Base-by-base conservation (phyloP, 2,797 vertebrate species). In the Pseudochirops corinnae region DNA sequence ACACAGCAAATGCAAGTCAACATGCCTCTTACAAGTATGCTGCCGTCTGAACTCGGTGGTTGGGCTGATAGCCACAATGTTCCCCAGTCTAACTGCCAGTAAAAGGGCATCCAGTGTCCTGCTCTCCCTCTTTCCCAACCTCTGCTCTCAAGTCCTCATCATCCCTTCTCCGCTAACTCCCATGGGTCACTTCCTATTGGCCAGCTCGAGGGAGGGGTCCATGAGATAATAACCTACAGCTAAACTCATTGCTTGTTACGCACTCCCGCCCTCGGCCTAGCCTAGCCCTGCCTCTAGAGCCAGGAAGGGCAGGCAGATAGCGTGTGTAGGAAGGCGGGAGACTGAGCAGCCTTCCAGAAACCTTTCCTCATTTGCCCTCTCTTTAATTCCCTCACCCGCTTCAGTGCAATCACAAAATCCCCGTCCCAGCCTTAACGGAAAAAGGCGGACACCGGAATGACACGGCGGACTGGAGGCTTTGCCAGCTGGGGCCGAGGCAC, bases 111-210 rank as follows among this genome's bases (percentile, higher is more conserved):
- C 24, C 55, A 29, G 67, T 1, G 55, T 24, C 29, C 94, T 46
- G 1, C 13, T 46, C 91, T 90, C 11, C 39, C 96, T 97, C 55
- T 55, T 90, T 55, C 58, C 93, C 94, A 28, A 24, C 92, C 94
- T 90, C 94, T 26, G 9, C 39, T 87, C 67, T 55, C 90, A 56
- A 11, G 82, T 46, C 82, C 50, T 9, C 53, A 33, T 91, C 90
- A 57, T 92, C 58, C 0, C 14, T 87, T 28, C 13, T 13, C 9
- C 0, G 16, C 11, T 55, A 82, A 95, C 60, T 31, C 53, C 53
- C 58, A 31, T 67, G 55, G 13, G 67, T 55, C 1, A 13, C 91
- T 31, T 96, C 94, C 57, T 87, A 96, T 93, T 74, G 91, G 94
- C 92, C 57, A 46, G 0, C 2, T 91, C 50, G 57, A 93, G 90